Conservation (phyloP, 2,888 invertebrate genomes). For the Callyntrura guangdongensis region DNA sequence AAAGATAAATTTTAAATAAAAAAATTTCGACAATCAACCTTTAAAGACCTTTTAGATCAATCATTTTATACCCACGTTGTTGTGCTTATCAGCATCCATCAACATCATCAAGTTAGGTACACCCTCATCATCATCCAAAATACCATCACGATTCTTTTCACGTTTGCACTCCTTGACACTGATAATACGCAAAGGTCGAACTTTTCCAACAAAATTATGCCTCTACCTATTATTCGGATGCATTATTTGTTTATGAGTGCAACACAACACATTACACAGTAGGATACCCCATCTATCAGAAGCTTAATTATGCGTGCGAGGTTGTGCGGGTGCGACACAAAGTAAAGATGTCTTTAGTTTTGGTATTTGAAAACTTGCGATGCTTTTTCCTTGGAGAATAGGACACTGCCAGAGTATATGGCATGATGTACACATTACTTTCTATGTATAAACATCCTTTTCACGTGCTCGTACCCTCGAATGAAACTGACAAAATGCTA, state of each 20-base stretch:
- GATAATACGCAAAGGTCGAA: slow-evolving; percentile 5
- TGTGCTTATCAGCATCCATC: background rate
- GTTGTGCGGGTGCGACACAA: no score
- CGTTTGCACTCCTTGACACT: slow-evolving; percentile 31
- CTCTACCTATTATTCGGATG: no score
- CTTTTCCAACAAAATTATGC: background rate
- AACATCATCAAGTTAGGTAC: background rate
- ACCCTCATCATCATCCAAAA: background rate
- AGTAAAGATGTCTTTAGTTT: no score
- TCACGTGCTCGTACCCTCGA: background rate
- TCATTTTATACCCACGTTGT: background rate
- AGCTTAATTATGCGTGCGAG: no score
- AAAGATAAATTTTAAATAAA: slow-evolving; percentile 32
- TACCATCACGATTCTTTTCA: slow-evolving; percentile 16
- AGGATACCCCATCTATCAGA: no score
- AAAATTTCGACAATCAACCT: background rate
- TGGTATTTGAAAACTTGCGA: background rate
- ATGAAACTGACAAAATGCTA: background rate
- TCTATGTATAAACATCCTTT: background rate
- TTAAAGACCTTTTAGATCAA: slow-evolving; percentile 7
- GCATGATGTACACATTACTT: no score
- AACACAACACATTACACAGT: no score
- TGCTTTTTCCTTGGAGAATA: background rate
- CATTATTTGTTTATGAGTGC: no score
- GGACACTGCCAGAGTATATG: no score